phyloP scores from a whole-genome alignment of 2,888 invertebrate species.

The Odontothrips loti region DNA sequence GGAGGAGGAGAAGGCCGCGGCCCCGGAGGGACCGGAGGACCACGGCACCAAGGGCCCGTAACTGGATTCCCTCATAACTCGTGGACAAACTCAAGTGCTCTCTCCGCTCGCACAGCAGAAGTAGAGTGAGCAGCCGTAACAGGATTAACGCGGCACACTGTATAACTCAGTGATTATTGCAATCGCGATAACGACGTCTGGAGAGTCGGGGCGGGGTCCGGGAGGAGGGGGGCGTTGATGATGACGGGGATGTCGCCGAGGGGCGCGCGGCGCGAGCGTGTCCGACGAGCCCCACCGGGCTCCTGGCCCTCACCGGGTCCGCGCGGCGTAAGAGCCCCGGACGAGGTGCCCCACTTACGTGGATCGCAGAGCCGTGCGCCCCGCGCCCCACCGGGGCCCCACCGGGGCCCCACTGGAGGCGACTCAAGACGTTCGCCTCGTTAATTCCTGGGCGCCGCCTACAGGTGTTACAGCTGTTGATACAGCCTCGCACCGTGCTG shows the following conservation, averaged over 20 bases:
- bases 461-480: not conserved
- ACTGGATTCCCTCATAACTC: not conserved
- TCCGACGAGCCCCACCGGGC: not conserved
- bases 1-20: too few relatives aligned
- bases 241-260: not conserved
- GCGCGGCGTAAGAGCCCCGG: not conserved
- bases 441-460: not conserved
- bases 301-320: not conserved
- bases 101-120: too few relatives aligned
- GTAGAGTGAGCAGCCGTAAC: not conserved
- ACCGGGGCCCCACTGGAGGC: not conserved
- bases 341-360: not conserved
- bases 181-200: constrained; percentile 5
- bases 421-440: not conserved
- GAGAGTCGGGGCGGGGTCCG: not conserved
- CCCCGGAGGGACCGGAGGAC: too few relatives aligned
- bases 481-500: not conserved
- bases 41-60: not conserved
- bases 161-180: constrained; percentile 17
- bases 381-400: too few relatives aligned
- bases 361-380: too few relatives aligned
- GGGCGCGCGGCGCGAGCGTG: not conserved
- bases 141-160: not conserved
- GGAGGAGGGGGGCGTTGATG: not conserved
- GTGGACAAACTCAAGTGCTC: not conserved